These are phyloP conservation scores for Margarornis squamiger DNA, from an alignment of 2,797 vertebrate genomes.

Conservation along the genomic window DNA sequence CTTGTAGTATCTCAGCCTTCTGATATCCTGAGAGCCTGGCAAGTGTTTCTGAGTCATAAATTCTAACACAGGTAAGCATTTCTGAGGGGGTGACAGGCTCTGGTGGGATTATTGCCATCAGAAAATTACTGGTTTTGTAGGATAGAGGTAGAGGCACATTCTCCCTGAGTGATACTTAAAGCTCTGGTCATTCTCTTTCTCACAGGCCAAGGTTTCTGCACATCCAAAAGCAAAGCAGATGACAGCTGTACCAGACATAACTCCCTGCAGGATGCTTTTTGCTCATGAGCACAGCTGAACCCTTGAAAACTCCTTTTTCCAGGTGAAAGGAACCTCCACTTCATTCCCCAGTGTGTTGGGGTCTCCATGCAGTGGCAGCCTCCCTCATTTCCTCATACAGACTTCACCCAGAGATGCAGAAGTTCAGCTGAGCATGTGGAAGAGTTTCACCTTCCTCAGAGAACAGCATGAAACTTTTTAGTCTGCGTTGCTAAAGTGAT, in stretches of 20 bases:
- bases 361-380: background rate
- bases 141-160: background rate
- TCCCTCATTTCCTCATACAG: background rate
- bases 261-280: background rate
- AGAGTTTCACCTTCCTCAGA: background rate
- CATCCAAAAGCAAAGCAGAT: constrained; percentile 54
- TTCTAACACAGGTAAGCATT: background rate
- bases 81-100: background rate
- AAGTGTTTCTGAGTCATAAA: background rate
- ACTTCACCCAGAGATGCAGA: background rate
- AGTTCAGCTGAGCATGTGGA: background rate
- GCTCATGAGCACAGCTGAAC: background rate
- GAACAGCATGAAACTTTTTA: background rate
- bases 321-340: background rate
- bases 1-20: background rate
- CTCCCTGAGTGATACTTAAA: background rate
- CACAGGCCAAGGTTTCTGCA: constrained; percentile 83
- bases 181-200: background rate
- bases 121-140: background rate
- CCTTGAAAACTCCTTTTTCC: background rate
- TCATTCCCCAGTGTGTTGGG: background rate
- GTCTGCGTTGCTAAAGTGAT: background rate
- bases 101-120: background rate
- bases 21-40: background rate
- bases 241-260: background rate